Conservation (phyloP, 1,140 invertebrate genomes). For the Ceratitis capitata region DNA sequence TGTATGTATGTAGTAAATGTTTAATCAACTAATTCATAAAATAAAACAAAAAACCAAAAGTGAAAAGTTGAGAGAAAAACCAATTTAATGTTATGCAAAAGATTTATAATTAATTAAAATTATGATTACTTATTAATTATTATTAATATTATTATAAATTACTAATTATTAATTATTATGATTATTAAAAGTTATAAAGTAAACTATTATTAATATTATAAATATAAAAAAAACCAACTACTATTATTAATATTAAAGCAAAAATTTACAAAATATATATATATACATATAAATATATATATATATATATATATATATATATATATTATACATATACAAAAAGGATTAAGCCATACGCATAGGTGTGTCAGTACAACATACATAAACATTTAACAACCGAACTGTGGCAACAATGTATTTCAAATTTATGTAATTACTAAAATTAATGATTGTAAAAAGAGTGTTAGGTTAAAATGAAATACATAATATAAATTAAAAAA, state of each 20-base stretch:
- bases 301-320: too few relatives aligned
- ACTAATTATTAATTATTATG: conserved; percentile 39
- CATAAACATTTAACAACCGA: background rate
- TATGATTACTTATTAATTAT: conserved; percentile 40
- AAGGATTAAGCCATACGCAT: background rate
- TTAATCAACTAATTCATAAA: background rate
- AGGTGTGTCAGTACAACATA: too few relatives aligned
- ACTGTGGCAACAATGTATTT: conserved; percentile 1
- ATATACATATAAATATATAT: background rate
- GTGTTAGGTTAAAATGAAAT: conserved; percentile 12
- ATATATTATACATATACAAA: background rate
- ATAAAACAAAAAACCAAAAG: background rate
- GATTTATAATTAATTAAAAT: conserved; percentile 33
- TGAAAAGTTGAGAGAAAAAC: conserved; percentile 13
- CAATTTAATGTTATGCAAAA: conserved; percentile 41
- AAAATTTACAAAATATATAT: conserved; percentile 15
- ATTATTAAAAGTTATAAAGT: conserved; percentile 41
- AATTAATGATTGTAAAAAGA: conserved; percentile 11
- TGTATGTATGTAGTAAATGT: conserved; percentile 20
- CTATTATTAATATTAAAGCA: conserved; percentile 33
- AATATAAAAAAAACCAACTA: conserved; percentile 14
- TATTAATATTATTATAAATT: conserved; percentile 37
- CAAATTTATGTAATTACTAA: conserved; percentile 28
- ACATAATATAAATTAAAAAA: background rate
- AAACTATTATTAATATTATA: conserved; percentile 39